Evolutionary conservation across 2,113 vertebrate species (phyloP).

Genomic region (Lagopus muta): DNA sequence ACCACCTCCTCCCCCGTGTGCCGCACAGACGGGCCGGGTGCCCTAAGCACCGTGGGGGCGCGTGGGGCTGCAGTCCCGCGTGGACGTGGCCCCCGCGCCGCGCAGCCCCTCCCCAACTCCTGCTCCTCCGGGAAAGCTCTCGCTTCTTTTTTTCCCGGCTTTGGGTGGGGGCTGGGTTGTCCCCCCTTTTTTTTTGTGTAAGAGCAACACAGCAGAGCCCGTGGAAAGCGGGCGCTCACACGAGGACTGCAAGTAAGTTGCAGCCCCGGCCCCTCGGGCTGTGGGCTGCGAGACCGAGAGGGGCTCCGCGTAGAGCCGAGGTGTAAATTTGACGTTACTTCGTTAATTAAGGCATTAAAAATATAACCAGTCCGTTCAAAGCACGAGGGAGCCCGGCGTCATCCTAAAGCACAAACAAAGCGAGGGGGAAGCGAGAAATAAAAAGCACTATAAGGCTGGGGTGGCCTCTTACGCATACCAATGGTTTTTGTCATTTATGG

Average conservation of each 20-base stretch:
- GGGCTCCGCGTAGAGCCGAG: constrained; percentile 42
- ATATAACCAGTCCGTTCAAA: constrained; percentile 76
- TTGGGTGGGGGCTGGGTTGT: rapidly evolving
- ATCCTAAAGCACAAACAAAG: constrained; percentile 85
- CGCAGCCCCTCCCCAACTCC: neutral
- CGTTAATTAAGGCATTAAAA: constrained; percentile 81
- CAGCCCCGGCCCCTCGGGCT: neutral
- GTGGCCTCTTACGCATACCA: constrained; percentile 90
- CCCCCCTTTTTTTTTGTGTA: neutral
- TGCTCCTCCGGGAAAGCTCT: neutral
- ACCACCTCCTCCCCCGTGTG: neutral
- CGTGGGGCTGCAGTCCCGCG: neutral
- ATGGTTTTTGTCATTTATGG: constrained; percentile 90
- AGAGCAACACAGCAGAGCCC: neutral
- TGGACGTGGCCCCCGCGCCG: neutral
- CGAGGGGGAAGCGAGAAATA: constrained; percentile 74
- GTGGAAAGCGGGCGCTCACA: neutral
- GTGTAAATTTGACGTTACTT: constrained; percentile 66
- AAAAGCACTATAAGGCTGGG: constrained; percentile 79
- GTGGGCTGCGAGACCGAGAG: neutral
- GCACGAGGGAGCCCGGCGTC: constrained; percentile 79
- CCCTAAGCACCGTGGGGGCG: neutral
- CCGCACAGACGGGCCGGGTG: neutral
- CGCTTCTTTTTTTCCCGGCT: neutral
- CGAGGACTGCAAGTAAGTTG: constrained; percentile 9